Conservation (phyloP, 2,113 vertebrate species). For the Takifugu bimaculatus region DNA sequence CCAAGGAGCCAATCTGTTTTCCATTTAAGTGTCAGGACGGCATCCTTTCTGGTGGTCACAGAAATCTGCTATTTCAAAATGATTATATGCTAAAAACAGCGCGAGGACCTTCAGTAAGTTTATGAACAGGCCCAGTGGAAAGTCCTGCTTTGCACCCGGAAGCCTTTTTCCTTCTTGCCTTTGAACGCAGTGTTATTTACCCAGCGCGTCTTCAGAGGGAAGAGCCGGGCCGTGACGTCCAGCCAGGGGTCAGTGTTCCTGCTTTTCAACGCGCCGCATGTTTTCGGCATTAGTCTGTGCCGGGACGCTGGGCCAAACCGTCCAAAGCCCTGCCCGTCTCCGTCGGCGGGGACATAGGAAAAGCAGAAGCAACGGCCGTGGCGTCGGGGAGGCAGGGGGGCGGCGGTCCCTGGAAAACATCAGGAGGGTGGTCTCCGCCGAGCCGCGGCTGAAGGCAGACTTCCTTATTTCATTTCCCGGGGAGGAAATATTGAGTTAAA, state of each 20-base stretch:
- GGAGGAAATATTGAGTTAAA: slow-evolving; percentile 69
- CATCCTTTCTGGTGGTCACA: slow-evolving; percentile 86
- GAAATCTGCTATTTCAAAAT: slow-evolving; percentile 90
- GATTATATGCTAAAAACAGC: slow-evolving; percentile 83
- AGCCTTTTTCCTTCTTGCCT: slow-evolving; percentile 64
- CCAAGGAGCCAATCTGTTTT: slow-evolving; percentile 93
- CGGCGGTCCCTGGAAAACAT: slow-evolving; percentile 58
- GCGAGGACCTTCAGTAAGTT: slow-evolving; percentile 77
- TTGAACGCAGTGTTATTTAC: slow-evolving; percentile 73
- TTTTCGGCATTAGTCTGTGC: slow-evolving; percentile 72
- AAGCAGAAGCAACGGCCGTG: slow-evolving; percentile 54
- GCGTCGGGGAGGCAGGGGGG: slow-evolving; percentile 42
- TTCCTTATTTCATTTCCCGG: slow-evolving; percentile 72
- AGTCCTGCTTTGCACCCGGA: slow-evolving; percentile 63
- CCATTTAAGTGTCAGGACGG: slow-evolving; percentile 92
- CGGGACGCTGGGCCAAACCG: slow-evolving; percentile 63
- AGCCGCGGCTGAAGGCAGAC: slow-evolving; percentile 58
- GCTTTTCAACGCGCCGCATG: slow-evolving; percentile 72
- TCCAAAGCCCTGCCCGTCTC: slow-evolving; percentile 56
- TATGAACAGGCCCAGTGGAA: slow-evolving; percentile 75
- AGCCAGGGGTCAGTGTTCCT: slow-evolving; percentile 70
- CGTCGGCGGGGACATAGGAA: slow-evolving; percentile 59
- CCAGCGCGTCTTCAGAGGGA: slow-evolving; percentile 60
- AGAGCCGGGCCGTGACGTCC: slow-evolving; percentile 59
- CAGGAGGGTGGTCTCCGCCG: slow-evolving; percentile 65